phyloP scores from a whole-genome alignment of 2,797 vertebrate genomes.

The Propithecus perrieri region DNA sequence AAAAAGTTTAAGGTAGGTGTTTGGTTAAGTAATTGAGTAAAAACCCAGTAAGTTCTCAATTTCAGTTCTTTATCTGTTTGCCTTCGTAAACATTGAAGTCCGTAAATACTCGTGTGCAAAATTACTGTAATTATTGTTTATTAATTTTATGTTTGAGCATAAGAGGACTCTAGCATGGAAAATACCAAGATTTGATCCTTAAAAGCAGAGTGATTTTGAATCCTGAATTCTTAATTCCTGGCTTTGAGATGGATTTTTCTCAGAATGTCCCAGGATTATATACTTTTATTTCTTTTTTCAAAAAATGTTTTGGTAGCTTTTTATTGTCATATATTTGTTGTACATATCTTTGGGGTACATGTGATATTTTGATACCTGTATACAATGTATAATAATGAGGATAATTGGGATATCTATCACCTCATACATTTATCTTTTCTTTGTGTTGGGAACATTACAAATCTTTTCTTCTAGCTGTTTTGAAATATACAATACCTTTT shows the following conservation, averaged over 20 bases:
- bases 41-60: neutral
- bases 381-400: neutral
- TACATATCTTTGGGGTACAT: neutral
- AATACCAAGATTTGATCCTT: neutral
- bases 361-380: neutral
- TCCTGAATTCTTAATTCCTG: constrained; percentile 22
- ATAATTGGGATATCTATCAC: neutral
- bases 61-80: neutral
- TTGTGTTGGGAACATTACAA: neutral
- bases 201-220: constrained; percentile 26
- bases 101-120: neutral
- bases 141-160: constrained; percentile 1
- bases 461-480: neutral
- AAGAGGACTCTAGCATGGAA: neutral
- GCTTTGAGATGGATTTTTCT: constrained; percentile 27
- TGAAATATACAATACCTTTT: neutral
- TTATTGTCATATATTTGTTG: neutral
- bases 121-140: neutral
- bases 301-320: neutral
- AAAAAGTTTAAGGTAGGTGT: constrained; percentile 98
- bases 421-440: neutral
- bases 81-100: constrained; percentile 1
- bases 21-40: constrained; percentile 21
- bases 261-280: neutral
- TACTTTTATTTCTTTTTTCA: neutral